Evolutionary conservation across 2,888 invertebrate genomes (phyloP), one percentile per base, ranked within the genome.

Genomic region (Gortyna flavago): DNA sequence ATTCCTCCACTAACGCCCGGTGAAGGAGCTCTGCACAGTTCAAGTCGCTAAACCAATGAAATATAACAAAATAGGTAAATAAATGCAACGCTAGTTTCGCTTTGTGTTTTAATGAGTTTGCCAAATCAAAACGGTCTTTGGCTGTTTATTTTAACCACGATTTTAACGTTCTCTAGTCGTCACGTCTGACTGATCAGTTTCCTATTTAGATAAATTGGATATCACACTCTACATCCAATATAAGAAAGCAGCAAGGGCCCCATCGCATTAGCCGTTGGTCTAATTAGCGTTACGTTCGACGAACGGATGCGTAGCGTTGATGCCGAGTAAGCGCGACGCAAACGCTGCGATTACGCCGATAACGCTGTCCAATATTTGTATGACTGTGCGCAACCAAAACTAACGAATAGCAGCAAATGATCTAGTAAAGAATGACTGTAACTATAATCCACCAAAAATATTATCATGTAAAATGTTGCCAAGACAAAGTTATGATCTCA

Each of bases 1-100:
- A 96, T 62, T 93, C 85, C 0, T 96, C 94, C 21, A 96, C 74
- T 25, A 94, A 77, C 0, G 89, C 87, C 8, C 94, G 91, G 85
- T 96, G 95, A n/a, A 96, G 89, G 59, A 96, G 85, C 80, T 96
- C 96, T 6, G 95, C 92, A 83, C 95, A 96, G 2, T 92, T 90
- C 64, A 96, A 85, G 0, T 96, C 94, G 2, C 96, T 96, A 79
- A 68, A 83, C n/a, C 51, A 79, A 77, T 67, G 5, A 72, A 69
- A 35, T 9, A 54, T 35, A 16, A 62, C 2, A 71, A 59, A 25
- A 64, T 35, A 32, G 35, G 35, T 18, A 13, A 51, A 21, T 64
- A 29, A n/a, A 35, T 48, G n/a, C 13, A 13, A 18, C 18, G 13
- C 4, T 44, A 32, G 18, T 44, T 44, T 51, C n/a, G 1, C 11